A percentile compares a stretch with the other conserved stretches of the same genome.
phyloP scores from a whole-genome alignment of 2,797 vertebrate genomes.

The Onychomys leucogaster region DNA sequence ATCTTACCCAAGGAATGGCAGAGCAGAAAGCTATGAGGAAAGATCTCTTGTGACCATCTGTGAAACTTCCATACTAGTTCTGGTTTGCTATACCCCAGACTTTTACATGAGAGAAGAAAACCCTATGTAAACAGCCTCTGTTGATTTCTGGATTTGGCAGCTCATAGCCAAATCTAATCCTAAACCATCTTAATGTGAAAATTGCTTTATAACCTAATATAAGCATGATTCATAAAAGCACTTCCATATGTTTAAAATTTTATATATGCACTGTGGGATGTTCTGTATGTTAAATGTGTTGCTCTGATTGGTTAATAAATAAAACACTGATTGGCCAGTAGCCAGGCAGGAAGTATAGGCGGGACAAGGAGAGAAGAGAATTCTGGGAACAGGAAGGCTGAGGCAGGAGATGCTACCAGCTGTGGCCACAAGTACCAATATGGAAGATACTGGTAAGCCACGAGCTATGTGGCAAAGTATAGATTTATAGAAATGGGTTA shows the following conservation, averaged over 20 bases:
- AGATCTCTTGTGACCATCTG: background rate
- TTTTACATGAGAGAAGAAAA: slow-evolving; percentile 55
- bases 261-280: background rate
- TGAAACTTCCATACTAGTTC: background rate
- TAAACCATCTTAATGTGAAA: slow-evolving; percentile 66
- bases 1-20: background rate
- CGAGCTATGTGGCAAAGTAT: too few species aligned
- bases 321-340: too few species aligned
- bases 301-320: too few species aligned
- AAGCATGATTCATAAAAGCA: slow-evolving; percentile 68
- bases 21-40: slow-evolving; percentile 9
- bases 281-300: too few species aligned
- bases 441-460: too few species aligned
- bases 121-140: slow-evolving; percentile 51
- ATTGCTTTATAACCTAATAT: slow-evolving; percentile 67
- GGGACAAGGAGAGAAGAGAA: too few species aligned
- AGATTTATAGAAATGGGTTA: too few species aligned
- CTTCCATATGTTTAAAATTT: slow-evolving; percentile 66
- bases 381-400: too few species aligned
- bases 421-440: too few species aligned
- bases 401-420: too few species aligned
- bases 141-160: slow-evolving; percentile 47
- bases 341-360: too few species aligned
- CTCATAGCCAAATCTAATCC: slow-evolving; percentile 50
- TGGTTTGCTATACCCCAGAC: background rate